Percentiles rank a stretch among this genome's conserved stretches.
Conservation (phyloP, 2,113 vertebrate genomes). For the Phycodurus eques region DNA sequence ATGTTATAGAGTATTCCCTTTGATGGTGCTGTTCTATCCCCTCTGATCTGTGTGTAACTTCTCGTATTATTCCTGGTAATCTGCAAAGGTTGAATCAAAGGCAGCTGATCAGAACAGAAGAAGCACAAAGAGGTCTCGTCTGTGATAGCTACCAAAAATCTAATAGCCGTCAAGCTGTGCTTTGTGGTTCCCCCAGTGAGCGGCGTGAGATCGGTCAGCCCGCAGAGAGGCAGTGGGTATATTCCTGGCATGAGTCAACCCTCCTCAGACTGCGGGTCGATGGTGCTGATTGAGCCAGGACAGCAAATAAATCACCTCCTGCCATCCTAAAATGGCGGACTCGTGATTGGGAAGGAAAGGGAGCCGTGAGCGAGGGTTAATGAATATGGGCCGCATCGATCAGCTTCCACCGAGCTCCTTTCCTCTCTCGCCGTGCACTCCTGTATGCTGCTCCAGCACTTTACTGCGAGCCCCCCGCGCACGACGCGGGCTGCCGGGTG, state of each 20-base stretch:
- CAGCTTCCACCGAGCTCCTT: conserved; percentile 52
- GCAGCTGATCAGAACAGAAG: background rate
- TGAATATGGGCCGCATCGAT: conserved; percentile 75
- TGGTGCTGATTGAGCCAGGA: conserved; percentile 72
- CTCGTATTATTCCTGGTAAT: background rate
- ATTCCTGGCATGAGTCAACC: conserved; percentile 69
- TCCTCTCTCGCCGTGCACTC: conserved; percentile 45
- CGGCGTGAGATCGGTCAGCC: conserved; percentile 40
- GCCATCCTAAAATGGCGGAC: conserved; percentile 64
- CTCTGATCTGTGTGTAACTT: background rate
- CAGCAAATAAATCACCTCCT: conserved; percentile 76
- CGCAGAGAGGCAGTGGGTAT: conserved; percentile 58
- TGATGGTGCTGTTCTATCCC: background rate
- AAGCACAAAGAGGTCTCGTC: background rate
- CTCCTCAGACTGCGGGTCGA: conserved; percentile 67
- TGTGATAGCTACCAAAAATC: conserved; percentile 1
- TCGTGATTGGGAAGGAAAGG: conserved; percentile 68
- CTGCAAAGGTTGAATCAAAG: background rate
- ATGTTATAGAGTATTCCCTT: background rate
- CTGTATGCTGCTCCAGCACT: conserved; percentile 68
- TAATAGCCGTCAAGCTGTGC: conserved; percentile 15
- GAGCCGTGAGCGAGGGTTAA: conserved; percentile 71
- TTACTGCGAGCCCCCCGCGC: conserved; percentile 66
- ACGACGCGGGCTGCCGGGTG: conserved; percentile 57
- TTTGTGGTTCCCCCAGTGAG: conserved; percentile 26